phyloP scores from a whole-genome alignment of 92 coral and sea anemone genomes.

The Pocillopora meandrina region DNA sequence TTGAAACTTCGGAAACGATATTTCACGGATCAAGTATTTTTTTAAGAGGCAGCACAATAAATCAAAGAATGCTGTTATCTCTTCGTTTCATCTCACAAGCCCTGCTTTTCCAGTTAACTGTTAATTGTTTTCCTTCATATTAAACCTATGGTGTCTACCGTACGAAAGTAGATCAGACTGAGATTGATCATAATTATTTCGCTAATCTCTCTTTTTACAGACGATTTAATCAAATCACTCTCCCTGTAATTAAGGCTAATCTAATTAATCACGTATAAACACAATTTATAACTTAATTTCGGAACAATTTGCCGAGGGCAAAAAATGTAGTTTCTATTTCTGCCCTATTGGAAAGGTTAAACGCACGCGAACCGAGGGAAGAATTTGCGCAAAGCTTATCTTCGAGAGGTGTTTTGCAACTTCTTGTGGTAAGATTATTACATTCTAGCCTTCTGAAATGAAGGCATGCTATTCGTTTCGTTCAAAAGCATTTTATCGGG shows the following conservation, averaged over 20 bases:
- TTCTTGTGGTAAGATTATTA: conserved; percentile 6
- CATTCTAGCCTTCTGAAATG: background rate
- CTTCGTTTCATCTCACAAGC: background rate
- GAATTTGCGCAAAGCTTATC: background rate
- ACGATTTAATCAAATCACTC: conserved; percentile 34
- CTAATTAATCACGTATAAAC: conserved; percentile 31
- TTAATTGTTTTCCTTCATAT: background rate
- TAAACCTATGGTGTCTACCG: background rate
- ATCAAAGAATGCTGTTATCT: background rate
- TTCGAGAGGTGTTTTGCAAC: background rate
- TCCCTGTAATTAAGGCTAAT: conserved; percentile 26
- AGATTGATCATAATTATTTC: background rate
- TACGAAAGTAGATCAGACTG: background rate
- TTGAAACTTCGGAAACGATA: conserved; percentile 23
- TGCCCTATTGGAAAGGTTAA: background rate
- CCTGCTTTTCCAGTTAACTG: background rate
- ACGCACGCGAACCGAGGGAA: background rate
- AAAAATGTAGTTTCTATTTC: conserved; percentile 6
- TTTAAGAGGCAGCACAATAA: background rate
- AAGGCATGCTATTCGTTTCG: background rate
- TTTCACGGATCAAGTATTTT: conserved; percentile 15
- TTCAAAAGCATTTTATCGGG: background rate
- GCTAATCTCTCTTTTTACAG: conserved; percentile 15
- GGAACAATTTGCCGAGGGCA: conserved; percentile 26
- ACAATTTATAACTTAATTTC: conserved; percentile 27